phyloP scores from a whole-genome alignment of 2,797 vertebrate genomes.

The Allobates femoralis region DNA sequence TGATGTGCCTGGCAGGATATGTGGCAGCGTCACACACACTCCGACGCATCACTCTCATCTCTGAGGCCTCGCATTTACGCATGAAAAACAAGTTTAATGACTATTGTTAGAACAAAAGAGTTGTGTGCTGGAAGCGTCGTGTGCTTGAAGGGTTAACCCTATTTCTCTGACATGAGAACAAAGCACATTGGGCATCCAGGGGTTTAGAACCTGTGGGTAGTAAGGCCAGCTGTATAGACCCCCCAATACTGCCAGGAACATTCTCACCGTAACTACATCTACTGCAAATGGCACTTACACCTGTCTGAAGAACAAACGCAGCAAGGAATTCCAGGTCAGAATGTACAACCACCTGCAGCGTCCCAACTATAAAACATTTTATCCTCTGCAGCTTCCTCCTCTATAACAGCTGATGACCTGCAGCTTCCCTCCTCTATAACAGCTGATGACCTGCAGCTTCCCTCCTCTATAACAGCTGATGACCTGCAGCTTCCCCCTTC shows the following conservation, averaged over 20 bases:
- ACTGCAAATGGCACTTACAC: not conserved
- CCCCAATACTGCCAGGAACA: too few species aligned
- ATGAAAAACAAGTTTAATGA: not conserved
- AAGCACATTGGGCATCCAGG: too few species aligned
- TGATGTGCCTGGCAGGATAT: conserved; percentile 12
- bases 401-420: too few species aligned
- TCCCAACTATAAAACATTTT: too few species aligned
- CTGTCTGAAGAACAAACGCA: not conserved
- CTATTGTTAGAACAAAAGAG: not conserved
- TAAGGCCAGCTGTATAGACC: too few species aligned
- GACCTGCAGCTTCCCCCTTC: too few species aligned
- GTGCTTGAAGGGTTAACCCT: not conserved
- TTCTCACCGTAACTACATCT: not conserved
- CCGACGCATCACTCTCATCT: not conserved
- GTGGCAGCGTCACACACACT: not conserved
- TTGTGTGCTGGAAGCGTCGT: too few species aligned
- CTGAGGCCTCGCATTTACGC: not conserved
- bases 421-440: too few species aligned
- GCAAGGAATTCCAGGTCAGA: not conserved
- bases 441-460: too few species aligned
- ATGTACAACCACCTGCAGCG: not conserved
- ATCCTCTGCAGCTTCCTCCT: not conserved
- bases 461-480: too few species aligned
- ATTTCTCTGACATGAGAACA: not conserved
- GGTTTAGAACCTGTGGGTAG: too few species aligned